Evolutionary conservation across 2,888 invertebrate genomes (phyloP).

Genomic region (Morinoia aosen): DNA sequence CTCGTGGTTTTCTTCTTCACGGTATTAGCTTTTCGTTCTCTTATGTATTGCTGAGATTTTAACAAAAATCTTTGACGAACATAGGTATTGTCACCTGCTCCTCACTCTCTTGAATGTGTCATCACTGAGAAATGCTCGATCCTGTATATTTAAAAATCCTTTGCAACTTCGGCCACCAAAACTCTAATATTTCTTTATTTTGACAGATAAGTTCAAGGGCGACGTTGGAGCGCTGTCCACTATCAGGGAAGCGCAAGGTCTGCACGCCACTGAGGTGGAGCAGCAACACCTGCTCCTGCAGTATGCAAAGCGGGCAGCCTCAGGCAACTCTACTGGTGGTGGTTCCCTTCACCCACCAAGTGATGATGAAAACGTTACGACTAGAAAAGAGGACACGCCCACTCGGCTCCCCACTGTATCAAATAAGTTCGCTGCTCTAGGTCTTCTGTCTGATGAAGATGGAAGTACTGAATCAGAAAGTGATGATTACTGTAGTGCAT

Average conservation of each 20-base stretch:
- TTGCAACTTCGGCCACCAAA: not conserved
- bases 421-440: not conserved
- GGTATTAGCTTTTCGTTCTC: not conserved
- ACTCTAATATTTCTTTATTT: not conserved
- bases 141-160: not conserved
- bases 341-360: not conserved
- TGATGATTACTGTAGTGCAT: not conserved
- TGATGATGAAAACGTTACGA: not conserved
- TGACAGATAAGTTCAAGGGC: not conserved
- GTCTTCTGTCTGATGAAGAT: not conserved
- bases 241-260: not conserved
- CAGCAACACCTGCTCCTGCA: not conserved
- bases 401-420: not conserved
- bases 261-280: not conserved
- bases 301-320: not conserved
- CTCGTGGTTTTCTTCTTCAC: too few relatives aligned
- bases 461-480: not conserved
- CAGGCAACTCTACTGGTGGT: not conserved
- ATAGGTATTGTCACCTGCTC: too few relatives aligned
- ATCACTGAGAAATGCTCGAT: not conserved
- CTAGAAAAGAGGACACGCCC: not conserved
- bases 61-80: too few relatives aligned
- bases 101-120: too few relatives aligned
- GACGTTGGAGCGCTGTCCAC: not conserved
- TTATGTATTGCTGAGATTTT: not conserved